Percentiles rank a stretch among this genome's conserved stretches.
Evolutionary conservation across 2,113 vertebrate species (phyloP).

Genomic region (Nymphicus hollandicus): DNA sequence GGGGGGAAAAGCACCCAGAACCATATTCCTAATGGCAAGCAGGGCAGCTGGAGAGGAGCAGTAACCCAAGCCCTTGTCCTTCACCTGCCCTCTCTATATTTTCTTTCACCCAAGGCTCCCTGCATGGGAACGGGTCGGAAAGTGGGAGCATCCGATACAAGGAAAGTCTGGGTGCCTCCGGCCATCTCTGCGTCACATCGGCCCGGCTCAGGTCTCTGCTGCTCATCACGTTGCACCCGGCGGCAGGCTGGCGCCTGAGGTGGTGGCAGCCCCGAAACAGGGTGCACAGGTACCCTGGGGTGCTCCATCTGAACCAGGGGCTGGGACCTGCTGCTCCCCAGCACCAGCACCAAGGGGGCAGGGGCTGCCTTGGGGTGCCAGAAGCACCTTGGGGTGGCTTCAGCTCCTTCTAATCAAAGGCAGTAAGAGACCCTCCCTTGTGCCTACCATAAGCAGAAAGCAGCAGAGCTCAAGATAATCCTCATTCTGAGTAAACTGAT

Average conservation of each 20-base stretch:
- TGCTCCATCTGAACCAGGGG: not conserved
- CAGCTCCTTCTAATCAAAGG: not conserved
- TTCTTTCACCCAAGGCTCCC: slow-evolving; percentile 2
- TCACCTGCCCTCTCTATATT: slow-evolving; percentile 14
- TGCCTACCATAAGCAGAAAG: not conserved
- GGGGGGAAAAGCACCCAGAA: not conserved
- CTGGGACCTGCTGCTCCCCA: not conserved
- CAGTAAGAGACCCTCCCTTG: not conserved
- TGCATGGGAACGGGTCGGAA: not conserved
- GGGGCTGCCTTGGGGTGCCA: not conserved
- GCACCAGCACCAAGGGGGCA: not conserved
- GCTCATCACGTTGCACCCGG: not conserved
- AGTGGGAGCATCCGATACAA: slow-evolving; percentile 32
- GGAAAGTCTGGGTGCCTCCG: not conserved
- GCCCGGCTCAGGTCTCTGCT: slow-evolving; percentile 8
- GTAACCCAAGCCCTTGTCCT: slow-evolving; percentile 18
- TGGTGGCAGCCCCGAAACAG: not conserved
- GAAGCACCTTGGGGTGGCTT: not conserved
- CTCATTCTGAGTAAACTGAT: not conserved
- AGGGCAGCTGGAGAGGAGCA: not conserved
- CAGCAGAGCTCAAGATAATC: not conserved
- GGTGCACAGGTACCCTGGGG: not conserved
- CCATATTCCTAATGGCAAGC: not conserved
- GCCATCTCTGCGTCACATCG: slow-evolving; percentile 47
- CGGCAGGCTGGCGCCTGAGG: not conserved